Evolutionary conservation across 2,888 invertebrate genomes (phyloP).

Genomic region (Eupsilia transversa): DNA sequence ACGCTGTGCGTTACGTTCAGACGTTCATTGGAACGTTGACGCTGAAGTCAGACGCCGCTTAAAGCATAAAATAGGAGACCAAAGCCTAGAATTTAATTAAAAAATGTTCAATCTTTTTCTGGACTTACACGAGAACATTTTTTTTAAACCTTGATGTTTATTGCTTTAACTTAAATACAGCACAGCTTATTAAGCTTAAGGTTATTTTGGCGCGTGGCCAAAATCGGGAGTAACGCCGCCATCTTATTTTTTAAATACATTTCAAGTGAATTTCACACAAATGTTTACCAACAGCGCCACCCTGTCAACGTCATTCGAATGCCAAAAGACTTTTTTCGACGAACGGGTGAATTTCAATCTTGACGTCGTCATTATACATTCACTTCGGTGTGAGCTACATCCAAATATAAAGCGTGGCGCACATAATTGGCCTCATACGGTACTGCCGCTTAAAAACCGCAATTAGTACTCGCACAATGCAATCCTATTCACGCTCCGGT

Average conservation of each 20-base stretch:
- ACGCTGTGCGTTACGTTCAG: no score
- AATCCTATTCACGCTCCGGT: conserved; percentile 57
- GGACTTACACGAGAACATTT: neutral
- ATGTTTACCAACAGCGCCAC: no score
- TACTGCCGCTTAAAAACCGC: conserved; percentile 66
- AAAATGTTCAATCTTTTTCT: neutral
- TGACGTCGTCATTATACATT: neutral
- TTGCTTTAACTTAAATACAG: neutral
- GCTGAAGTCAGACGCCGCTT: no score
- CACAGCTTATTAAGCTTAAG: no score
- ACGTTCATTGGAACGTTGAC: no score
- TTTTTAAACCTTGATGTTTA: neutral
- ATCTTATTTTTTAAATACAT: no score
- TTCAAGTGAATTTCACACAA: no score
- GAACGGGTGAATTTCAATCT: neutral
- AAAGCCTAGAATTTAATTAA: no score
- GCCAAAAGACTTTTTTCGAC: neutral
- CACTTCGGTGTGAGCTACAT: conserved; percentile 53
- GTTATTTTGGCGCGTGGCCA: no score
- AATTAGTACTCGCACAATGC: conserved; percentile 69
- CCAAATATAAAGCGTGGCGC: conserved; percentile 64
- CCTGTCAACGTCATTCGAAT: no score
- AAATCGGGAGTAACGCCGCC: no score
- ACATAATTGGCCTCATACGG: conserved; percentile 72
- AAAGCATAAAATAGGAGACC: no score